Evolutionary conservation across 2,888 invertebrate species (phyloP), one percentile per base, ranked within the genome.

Genomic region (Drosophila parthenogenetica): DNA sequence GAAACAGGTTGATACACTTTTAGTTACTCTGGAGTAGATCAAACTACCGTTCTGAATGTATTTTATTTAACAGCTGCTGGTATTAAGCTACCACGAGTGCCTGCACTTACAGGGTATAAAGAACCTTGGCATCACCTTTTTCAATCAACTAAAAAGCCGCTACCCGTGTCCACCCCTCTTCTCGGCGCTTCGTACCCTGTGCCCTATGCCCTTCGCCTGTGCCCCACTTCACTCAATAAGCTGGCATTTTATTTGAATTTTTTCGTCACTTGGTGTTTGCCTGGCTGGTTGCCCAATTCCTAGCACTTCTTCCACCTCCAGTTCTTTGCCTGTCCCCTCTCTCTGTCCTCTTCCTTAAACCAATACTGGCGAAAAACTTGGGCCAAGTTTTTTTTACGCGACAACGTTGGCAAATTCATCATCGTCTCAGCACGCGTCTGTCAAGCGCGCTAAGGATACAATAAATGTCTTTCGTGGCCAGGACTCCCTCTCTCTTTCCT

Each of bases 391-490:
- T 72, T 67, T 72, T 54, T 59, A 49, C 62, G 60, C 77, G 77
- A 57, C 66, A 68, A 46, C 65, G 75, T 62, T 63, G 64, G 76
- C 82, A 78, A 87, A 87, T 87, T 87, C 87, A 87, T 87, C 87
- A 87, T 89, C 87, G 79, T 87, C 87, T 87, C 87, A 81, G 78
- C 87, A 77, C 87, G 82, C 87, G 81, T 81, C 87, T 87, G 89
- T 82, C 87, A 89, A 71, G 73, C 81, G 79, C 83, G 69, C 86
- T 86, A 88, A 86, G 83, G 87, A 86, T 86, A 86, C 85, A 86
- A 86, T 86, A 88, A 86, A 86, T 86, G 85, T 86, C 83, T 83
- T 86, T 88, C 81, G 81, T 71, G 85, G 37, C 48, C 64, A 51
- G 61, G 53, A 51, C 39, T 64, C 59, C 57, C 54, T 48, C 46